Conservation (phyloP, 2,113 vertebrate species). For the Takifugu flavidus region DNA sequence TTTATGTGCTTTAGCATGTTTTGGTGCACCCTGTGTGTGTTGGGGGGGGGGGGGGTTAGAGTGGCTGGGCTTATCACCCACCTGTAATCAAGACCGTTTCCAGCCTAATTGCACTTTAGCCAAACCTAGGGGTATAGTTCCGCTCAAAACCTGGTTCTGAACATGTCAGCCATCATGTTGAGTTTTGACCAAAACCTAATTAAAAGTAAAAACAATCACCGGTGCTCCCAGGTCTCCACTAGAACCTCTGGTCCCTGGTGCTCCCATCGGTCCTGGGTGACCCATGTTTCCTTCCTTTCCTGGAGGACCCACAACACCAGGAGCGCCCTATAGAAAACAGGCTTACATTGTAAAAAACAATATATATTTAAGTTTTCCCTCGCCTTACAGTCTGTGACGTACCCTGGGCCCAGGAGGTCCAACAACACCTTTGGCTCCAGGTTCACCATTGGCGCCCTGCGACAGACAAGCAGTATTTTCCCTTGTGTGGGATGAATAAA, state of each 20-base stretch:
- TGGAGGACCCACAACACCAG: slow-evolving; percentile 88
- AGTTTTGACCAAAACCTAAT: too few relatives aligned
- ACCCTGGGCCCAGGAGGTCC: slow-evolving; percentile 93
- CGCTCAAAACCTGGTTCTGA: too few relatives aligned
- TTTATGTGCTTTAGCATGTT: too few relatives aligned
- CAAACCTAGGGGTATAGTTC: too few relatives aligned
- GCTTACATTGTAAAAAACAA: background rate
- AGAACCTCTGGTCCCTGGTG: slow-evolving; percentile 88
- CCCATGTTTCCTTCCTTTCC: slow-evolving; percentile 92
- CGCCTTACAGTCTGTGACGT: slow-evolving; percentile 49
- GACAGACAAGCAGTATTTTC: slow-evolving; percentile 1
- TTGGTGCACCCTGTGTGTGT: too few relatives aligned
- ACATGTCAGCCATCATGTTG: too few relatives aligned
- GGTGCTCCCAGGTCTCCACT: slow-evolving; percentile 88
- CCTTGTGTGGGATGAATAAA: too few relatives aligned
- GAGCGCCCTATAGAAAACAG: slow-evolving; percentile 78
- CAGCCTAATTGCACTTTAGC: too few relatives aligned
- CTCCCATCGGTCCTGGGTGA: slow-evolving; percentile 82
- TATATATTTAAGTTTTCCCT: background rate
- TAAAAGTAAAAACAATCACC: slow-evolving; percentile 66
- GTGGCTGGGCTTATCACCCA: too few relatives aligned
- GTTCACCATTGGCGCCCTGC: slow-evolving; percentile 88
- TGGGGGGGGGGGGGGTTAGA: too few relatives aligned
- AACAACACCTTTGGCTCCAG: slow-evolving; percentile 83
- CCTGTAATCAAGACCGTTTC: too few relatives aligned